Percentiles rank a stretch among this genome's conserved stretches.
These are phyloP conservation scores for Salvelinus alpinus DNA, from an alignment of 2,113 vertebrate genomes.

Conservation along the genomic window DNA sequence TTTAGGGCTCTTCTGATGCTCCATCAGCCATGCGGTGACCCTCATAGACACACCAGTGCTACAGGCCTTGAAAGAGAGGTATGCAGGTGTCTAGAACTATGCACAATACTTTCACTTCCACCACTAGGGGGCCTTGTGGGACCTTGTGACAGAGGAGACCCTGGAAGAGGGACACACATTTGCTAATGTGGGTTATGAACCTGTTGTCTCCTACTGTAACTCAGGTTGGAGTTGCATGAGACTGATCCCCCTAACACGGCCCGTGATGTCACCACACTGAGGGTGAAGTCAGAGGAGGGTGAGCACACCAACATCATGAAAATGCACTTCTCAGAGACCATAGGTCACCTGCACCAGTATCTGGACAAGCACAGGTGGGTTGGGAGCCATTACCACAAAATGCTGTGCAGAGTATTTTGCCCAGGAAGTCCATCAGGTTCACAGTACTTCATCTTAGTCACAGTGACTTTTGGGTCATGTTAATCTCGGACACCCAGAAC, in stretches of 20 bases:
- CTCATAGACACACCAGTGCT: conserved; percentile 74
- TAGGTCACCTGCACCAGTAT: conserved; percentile 78
- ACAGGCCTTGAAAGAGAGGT: conserved; percentile 63
- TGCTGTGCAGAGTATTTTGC: too few species aligned
- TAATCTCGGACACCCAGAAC: background rate
- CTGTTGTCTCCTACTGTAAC: background rate
- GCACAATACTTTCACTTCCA: too few species aligned
- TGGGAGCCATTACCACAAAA: too few species aligned
- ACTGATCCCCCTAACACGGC: background rate
- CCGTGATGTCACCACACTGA: conserved; percentile 67
- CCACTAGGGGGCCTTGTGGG: background rate
- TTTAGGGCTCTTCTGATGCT: conserved; percentile 68
- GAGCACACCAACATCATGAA: conserved; percentile 73
- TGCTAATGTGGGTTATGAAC: background rate
- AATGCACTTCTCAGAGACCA: conserved; percentile 80
- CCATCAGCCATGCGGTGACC: conserved; percentile 51
- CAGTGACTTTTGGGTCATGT: background rate
- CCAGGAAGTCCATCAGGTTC: too few species aligned
- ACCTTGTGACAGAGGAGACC: background rate
- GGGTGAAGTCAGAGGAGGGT: conserved; percentile 84
- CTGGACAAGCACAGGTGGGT: conserved; percentile 79
- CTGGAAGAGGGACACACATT: background rate
- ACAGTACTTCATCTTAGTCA: too few species aligned
- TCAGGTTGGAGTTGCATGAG: conserved; percentile 35
- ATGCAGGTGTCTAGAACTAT: conserved; percentile 2